Percentiles rank a stretch among this genome's conserved stretches.
These are phyloP conservation scores for Folsomia candida DNA, from an alignment of 2,888 invertebrate genomes.

Conservation along the genomic window DNA sequence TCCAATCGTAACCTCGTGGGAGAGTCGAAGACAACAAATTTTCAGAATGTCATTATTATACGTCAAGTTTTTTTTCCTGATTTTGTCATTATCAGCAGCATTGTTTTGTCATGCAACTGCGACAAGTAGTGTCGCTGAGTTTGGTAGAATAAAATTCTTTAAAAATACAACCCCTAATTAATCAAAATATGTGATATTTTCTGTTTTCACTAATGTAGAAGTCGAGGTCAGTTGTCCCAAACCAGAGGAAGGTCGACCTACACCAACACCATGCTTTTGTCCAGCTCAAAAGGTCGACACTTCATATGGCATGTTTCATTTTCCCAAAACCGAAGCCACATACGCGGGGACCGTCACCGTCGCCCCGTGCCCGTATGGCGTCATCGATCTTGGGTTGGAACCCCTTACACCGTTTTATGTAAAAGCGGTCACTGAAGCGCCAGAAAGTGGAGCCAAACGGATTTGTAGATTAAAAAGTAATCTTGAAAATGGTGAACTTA, in stretches of 20 bases:
- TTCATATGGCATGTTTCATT: slow-evolving; percentile 13
- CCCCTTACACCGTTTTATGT: slow-evolving; percentile 5
- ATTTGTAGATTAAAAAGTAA: slow-evolving; percentile 20
- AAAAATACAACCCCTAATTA: no score
- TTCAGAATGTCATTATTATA: neutral
- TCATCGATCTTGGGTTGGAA: slow-evolving; percentile 21
- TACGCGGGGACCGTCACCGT: neutral
- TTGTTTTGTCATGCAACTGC: no score
- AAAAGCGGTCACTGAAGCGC: neutral
- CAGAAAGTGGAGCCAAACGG: slow-evolving; percentile 30
- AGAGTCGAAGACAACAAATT: neutral
- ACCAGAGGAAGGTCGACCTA: neutral
- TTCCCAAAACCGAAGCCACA: slow-evolving; percentile 24
- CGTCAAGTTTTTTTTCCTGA: no score
- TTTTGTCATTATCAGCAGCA: no score
- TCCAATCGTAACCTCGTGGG: neutral
- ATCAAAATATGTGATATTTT: no score
- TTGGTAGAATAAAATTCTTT: neutral
- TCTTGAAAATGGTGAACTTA: no score
- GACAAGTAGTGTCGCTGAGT: neutral
- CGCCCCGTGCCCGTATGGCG: slow-evolving; percentile 29
- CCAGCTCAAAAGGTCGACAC: neutral
- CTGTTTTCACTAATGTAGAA: no score
- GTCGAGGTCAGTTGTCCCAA: no score
- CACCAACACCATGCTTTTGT: neutral